These are phyloP conservation scores for Champsocephalus gunnari DNA, from an alignment of 2,797 vertebrate species.

Conservation along the genomic window DNA sequence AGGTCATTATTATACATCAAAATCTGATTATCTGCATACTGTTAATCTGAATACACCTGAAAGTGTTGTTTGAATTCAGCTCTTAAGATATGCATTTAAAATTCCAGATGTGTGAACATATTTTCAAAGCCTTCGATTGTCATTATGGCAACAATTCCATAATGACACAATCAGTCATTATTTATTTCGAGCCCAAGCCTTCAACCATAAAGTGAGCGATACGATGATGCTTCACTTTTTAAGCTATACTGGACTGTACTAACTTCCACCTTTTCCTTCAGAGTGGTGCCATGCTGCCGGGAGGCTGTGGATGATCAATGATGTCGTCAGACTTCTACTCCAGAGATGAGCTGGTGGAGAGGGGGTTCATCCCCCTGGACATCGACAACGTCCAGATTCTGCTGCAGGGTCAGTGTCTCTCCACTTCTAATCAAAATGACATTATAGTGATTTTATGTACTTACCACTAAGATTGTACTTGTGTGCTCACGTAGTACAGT, in stretches of 20 bases:
- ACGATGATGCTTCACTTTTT: neutral
- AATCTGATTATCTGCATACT: too few species aligned
- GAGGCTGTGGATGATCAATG: slow-evolving; percentile 49
- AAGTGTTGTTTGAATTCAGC: too few species aligned
- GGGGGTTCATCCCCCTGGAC: slow-evolving; percentile 86
- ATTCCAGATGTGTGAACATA: neutral
- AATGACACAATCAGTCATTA: too few species aligned
- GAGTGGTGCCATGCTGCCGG: slow-evolving; percentile 64
- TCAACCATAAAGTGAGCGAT: neutral
- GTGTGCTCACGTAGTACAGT: too few species aligned
- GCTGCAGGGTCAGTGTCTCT: slow-evolving; percentile 86
- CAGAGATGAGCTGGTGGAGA: slow-evolving; percentile 67
- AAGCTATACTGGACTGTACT: neutral
- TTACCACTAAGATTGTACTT: too few species aligned
- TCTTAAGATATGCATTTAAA: too few species aligned
- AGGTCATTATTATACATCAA: too few species aligned
- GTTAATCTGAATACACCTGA: too few species aligned
- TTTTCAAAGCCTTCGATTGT: neutral
- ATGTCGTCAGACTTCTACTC: slow-evolving; percentile 84
- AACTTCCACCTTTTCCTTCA: slow-evolving; percentile 2
- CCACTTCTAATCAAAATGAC: too few species aligned
- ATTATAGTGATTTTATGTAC: neutral
- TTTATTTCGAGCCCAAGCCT: neutral
- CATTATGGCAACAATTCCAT: neutral
- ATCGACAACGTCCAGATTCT: slow-evolving; percentile 91